Evolutionary conservation across 2,888 invertebrate genomes (phyloP).

Genomic region (Netelia virgata): DNA sequence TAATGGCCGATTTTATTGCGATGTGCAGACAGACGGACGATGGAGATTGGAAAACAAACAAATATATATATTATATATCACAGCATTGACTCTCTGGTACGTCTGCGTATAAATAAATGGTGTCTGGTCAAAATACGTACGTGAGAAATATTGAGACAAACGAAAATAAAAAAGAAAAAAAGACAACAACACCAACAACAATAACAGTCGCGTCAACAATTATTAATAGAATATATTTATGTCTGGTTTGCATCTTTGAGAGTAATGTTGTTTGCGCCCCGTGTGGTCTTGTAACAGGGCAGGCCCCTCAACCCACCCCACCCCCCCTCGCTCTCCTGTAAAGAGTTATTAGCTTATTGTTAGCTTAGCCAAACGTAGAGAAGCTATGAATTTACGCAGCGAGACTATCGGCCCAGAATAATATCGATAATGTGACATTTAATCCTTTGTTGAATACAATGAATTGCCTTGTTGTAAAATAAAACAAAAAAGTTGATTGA

Average conservation of each 20-base stretch:
- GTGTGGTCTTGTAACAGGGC: constrained; percentile 81
- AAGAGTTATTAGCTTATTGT: constrained; percentile 82
- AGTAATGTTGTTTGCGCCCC: constrained; percentile 80
- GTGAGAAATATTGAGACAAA: constrained; percentile 52
- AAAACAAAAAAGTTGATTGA: constrained; percentile 82
- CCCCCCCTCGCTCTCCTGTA: constrained; percentile 73
- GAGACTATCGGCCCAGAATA: constrained; percentile 78
- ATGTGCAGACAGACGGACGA: constrained; percentile 30
- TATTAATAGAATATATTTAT: constrained; percentile 79
- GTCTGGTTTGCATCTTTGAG: constrained; percentile 81
- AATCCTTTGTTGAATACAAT: constrained; percentile 82
- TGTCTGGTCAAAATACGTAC: constrained; percentile 77
- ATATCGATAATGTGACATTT: constrained; percentile 81
- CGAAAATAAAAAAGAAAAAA: constrained; percentile 6
- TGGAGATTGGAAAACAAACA: neutral
- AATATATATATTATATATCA: constrained; percentile 69
- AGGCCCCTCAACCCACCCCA: constrained; percentile 80
- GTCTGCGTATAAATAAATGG: constrained; percentile 75
- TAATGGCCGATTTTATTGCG: constrained; percentile 57
- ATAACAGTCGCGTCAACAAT: constrained; percentile 70
- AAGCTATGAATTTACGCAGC: constrained; percentile 77
- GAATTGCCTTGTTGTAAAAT: constrained; percentile 83
- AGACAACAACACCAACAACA: constrained; percentile 11
- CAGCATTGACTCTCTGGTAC: constrained; percentile 74
- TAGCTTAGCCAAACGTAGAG: constrained; percentile 77